Evolutionary conservation across 2,888 invertebrate species (phyloP).

Genomic region (Drosophila melanosoma): DNA sequence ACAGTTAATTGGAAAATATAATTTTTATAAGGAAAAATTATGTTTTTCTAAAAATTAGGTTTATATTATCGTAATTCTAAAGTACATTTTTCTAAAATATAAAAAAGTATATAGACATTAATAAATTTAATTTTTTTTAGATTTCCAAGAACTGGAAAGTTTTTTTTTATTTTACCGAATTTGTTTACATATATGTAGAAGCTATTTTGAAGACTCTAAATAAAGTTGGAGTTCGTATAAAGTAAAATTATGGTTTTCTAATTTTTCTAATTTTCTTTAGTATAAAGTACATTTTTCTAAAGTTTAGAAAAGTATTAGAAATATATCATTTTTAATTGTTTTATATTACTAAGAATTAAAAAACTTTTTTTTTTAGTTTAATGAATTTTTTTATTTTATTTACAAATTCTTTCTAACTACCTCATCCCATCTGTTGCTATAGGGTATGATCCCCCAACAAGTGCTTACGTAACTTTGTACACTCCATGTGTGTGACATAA

Average conservation of each 20-base stretch:
- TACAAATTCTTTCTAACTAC: not conserved
- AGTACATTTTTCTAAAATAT: not conserved
- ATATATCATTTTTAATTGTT: too few relatives aligned
- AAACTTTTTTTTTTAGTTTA: not conserved
- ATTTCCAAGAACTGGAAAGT: too few relatives aligned
- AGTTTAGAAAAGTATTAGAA: not conserved
- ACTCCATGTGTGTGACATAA: constrained; percentile 36
- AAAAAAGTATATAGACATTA: not conserved
- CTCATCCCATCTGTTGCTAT: not conserved
- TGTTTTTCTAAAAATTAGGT: too few relatives aligned
- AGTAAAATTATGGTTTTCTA: too few relatives aligned
- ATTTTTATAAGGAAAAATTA: not conserved
- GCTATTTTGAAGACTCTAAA: too few relatives aligned
- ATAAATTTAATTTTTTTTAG: too few relatives aligned
- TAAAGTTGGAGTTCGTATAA: too few relatives aligned
- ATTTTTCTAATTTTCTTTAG: not conserved
- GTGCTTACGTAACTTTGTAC: constrained; percentile 72
- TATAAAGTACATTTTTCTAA: not conserved
- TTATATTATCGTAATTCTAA: fast-evolving
- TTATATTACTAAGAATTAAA: not conserved
- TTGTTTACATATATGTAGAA: too few relatives aligned
- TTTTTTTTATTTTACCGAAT: too few relatives aligned
- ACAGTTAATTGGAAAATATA: not conserved
- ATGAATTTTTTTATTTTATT: not conserved
- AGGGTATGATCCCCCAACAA: constrained; percentile 49